phyloP scores from a whole-genome alignment of 1,140 invertebrate genomes.

The Apis florea region DNA sequence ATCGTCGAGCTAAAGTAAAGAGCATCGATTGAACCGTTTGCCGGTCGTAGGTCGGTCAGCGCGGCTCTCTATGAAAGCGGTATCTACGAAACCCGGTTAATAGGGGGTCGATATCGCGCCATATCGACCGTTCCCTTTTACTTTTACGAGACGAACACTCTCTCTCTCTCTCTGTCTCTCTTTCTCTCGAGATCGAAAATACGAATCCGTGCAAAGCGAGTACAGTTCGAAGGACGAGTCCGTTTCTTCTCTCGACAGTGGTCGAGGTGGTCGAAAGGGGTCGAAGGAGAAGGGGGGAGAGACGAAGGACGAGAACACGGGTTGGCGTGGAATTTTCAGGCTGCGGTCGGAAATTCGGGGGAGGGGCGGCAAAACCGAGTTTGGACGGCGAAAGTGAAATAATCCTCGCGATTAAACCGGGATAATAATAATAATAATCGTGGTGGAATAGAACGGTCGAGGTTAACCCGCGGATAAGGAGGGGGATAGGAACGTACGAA shows the following conservation, averaged over 20 bases:
- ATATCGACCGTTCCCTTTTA: constrained; percentile 28
- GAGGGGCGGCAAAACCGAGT: constrained; percentile 19
- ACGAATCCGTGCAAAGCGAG: constrained; percentile 51
- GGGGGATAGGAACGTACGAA: too few species aligned
- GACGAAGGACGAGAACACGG: constrained; percentile 24
- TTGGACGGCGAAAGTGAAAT: constrained; percentile 46
- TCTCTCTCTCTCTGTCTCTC: too few species aligned
- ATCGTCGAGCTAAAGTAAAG: constrained; percentile 71
- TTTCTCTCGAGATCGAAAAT: too few species aligned
- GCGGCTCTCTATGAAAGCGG: constrained; percentile 30
- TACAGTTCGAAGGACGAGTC: constrained; percentile 27
- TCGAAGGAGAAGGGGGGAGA: background rate
- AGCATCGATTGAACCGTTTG: constrained; percentile 77
- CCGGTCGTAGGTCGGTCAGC: constrained; percentile 70
- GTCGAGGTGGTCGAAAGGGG: background rate
- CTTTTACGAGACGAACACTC: too few species aligned
- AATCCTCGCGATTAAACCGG: constrained; percentile 36
- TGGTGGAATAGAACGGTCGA: background rate
- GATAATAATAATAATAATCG: constrained; percentile 23
- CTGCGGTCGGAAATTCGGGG: constrained; percentile 51
- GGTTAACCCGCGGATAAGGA: too few species aligned
- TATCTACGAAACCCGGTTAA: constrained; percentile 69
- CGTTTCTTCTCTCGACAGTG: constrained; percentile 3
- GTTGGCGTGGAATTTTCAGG: constrained; percentile 50
- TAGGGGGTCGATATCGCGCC: constrained; percentile 58